Evolutionary conservation across 2,797 vertebrate genomes (phyloP).

Genomic region (Hemitrygon akajei): DNA sequence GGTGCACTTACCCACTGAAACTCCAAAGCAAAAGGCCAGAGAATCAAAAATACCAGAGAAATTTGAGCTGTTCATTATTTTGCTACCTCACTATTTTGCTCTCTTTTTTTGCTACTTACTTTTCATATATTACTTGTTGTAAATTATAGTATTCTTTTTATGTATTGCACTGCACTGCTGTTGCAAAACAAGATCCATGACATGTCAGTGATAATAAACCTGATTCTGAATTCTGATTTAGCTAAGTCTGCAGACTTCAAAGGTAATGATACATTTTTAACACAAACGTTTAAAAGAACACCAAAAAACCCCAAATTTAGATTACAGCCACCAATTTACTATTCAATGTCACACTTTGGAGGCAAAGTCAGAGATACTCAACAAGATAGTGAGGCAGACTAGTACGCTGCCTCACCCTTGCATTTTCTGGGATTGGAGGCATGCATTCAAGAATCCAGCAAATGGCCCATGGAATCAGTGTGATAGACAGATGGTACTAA

Average conservation of each 20-base stretch:
- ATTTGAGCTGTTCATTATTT: too few species aligned
- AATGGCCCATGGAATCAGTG: neutral
- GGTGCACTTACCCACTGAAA: neutral
- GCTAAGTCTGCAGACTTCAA: neutral
- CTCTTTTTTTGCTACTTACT: too few species aligned
- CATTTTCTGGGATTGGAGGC: neutral
- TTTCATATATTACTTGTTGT: too few species aligned
- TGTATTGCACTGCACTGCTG: too few species aligned
- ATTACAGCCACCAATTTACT: neutral
- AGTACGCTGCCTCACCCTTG: neutral
- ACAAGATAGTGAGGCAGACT: too few species aligned
- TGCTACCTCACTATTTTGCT: too few species aligned
- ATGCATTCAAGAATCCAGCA: neutral
- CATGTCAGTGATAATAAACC: too few species aligned
- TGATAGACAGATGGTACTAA: conserved; percentile 5
- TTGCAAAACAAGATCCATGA: too few species aligned
- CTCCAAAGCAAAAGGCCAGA: neutral
- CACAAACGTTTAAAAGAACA: neutral
- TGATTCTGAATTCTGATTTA: too few species aligned
- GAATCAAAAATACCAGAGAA: neutral
- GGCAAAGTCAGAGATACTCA: neutral
- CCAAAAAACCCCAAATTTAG: neutral
- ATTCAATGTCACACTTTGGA: neutral
- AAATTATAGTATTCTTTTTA: too few species aligned
- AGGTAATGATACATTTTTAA: too few species aligned